Base-by-base conservation (phyloP, 2,113 vertebrate species). In the Nibea coibor region DNA sequence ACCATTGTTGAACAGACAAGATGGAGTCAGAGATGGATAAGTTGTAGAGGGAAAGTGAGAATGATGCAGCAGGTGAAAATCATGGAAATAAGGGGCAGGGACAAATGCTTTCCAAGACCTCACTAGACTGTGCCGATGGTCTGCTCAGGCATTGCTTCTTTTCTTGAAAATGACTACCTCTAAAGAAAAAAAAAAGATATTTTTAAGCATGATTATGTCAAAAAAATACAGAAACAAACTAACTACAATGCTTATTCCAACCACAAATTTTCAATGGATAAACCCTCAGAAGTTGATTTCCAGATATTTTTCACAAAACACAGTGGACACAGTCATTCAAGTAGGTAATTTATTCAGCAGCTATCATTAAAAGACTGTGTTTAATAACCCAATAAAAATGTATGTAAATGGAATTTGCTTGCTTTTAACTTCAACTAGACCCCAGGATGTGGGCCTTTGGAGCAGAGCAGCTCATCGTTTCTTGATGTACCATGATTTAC, bases 401-500 rank as follows among this genome's bases (percentile, higher is more conserved):
- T 28, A 73, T 64, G 11, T 47, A 24, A 72, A 77, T 56, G 15
- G 5, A 0, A 67, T 72, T 50, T 48, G 7, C 45, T 17, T 22
- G n/a, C 48, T 71, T 81, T 47, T 50, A 39, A 68, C 9, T 56
- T 78, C 17, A 61, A 53, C 42, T 57, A 76, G 28, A 73, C 22
- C n/a, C 58, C 22, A 11, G 58, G 56, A 20, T 50, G n/a, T 45
- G 75, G 64, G 50, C 19, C 53, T 69, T 51, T 69, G 35, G 58
- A 65, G 39, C 11, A 69, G 56, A 71, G 58, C 16, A 26, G 31
- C 51, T 72, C 58, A 62, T 70, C 20, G 42, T 59, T 39, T 81
- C 24, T 58, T 89, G 59, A 74, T 81, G 74, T 61, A 51, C 15
- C 47, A 26, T 64, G 39, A 73, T 75, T 86, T 76, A 63, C 73